Evolutionary conservation across 2,797 vertebrate species (phyloP).

Genomic region (Gymnocypris eckloni): DNA sequence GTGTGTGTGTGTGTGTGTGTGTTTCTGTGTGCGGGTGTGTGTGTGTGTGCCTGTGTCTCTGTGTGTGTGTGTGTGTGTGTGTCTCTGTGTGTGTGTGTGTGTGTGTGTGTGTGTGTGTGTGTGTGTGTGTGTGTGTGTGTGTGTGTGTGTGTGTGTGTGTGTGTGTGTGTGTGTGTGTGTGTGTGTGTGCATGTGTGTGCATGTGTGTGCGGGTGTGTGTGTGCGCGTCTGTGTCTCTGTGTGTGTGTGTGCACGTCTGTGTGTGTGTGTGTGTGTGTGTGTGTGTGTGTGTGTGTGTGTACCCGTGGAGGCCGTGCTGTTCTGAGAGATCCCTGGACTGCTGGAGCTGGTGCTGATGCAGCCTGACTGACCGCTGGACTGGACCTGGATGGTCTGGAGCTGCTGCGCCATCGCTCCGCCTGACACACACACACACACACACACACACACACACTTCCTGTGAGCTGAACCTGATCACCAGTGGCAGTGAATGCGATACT

Average conservation of each 20-base stretch:
- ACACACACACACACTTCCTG: not conserved
- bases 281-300: conserved; percentile 43
- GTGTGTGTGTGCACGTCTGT: no score
- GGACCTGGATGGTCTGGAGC: conserved; percentile 95
- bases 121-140: no score
- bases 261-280: not conserved
- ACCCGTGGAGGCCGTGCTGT: conserved; percentile 93
- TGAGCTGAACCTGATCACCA: not conserved
- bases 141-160: no score
- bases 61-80: no score
- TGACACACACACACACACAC: conserved; percentile 61
- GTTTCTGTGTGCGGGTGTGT: fast-evolving
- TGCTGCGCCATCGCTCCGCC: conserved; percentile 91
- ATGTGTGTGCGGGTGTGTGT: conserved; percentile 40
- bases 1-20: no score
- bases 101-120: conserved; percentile 43
- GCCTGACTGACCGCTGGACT: conserved; percentile 86
- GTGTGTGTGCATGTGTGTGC: no score
- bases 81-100: conserved; percentile 38
- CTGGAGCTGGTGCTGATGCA: conserved; percentile 86
- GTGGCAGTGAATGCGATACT: not conserved
- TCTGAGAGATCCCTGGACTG: conserved; percentile 92
- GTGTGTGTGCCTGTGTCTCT: no score
- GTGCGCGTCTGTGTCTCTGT: conserved; percentile 56
- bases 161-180: no score